phyloP scores from a whole-genome alignment of 1,140 invertebrate species.

The Papilio machaon region DNA sequence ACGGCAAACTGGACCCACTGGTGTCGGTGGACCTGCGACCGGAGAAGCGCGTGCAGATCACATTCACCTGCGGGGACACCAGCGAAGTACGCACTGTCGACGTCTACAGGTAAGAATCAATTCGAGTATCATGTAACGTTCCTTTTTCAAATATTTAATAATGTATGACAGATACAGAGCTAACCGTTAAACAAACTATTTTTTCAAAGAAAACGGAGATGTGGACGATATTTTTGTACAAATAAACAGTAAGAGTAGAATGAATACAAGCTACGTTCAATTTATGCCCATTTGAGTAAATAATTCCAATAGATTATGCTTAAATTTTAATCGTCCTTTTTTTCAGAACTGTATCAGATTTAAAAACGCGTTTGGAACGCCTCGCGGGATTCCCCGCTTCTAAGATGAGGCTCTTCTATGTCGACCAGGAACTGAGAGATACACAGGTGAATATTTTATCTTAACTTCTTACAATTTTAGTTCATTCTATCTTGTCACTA shows the following conservation, averaged over 20 bases:
- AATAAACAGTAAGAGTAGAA: too few relatives aligned
- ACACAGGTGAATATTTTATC: conserved; percentile 69
- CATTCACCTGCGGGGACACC: conserved; percentile 89
- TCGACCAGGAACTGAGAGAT: conserved; percentile 88
- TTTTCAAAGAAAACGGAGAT: too few relatives aligned
- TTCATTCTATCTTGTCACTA: neutral
- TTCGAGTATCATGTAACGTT: neutral
- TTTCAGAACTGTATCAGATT: conserved; percentile 87
- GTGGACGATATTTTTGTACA: too few relatives aligned
- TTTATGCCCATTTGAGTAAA: too few relatives aligned
- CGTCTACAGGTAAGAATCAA: conserved; percentile 83
- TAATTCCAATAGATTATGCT: neutral
- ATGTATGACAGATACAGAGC: neutral
- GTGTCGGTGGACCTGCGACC: conserved; percentile 93
- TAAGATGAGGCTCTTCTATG: conserved; percentile 93
- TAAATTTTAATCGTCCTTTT: neutral
- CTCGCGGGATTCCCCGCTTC: conserved; percentile 90
- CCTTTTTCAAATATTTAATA: neutral
- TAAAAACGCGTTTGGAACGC: conserved; percentile 90
- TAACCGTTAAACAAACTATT: too few relatives aligned
- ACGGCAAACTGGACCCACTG: conserved; percentile 93
- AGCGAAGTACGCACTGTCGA: conserved; percentile 89
- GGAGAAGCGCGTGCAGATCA: conserved; percentile 92
- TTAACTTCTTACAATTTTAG: neutral
- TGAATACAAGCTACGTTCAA: too few relatives aligned